phyloP scores from a whole-genome alignment of 2,888 invertebrate genomes.

The Herminia tarsipennalis region DNA sequence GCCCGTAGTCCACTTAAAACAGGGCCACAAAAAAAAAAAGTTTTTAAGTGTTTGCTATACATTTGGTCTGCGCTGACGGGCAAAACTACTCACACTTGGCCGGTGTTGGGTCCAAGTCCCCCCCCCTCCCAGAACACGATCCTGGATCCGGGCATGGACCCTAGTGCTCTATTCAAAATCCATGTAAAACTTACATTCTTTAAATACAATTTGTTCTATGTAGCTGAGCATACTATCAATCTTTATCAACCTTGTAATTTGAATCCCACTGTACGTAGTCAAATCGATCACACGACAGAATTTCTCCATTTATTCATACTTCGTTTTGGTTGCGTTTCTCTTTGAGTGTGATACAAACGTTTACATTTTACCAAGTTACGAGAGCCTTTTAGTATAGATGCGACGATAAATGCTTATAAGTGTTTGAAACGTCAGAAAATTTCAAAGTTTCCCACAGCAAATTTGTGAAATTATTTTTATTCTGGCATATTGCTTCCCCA shows the following conservation, averaged over 20 bases:
- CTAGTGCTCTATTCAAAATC: too few relatives aligned
- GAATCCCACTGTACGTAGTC: neutral
- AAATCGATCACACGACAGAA: constrained; percentile 5
- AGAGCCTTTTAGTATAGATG: neutral
- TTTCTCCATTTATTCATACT: constrained; percentile 2
- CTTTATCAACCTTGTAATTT: too few relatives aligned
- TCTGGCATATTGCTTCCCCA: too few relatives aligned
- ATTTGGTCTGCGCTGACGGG: too few relatives aligned
- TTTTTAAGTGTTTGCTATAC: too few relatives aligned
- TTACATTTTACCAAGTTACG: constrained; percentile 3
- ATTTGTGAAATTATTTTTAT: neutral
- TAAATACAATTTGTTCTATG: neutral
- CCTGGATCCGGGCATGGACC: too few relatives aligned
- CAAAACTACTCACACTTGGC: too few relatives aligned
- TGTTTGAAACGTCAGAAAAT: constrained; percentile 1
- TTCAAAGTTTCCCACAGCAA: neutral
- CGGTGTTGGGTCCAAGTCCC: too few relatives aligned
- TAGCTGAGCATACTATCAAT: too few relatives aligned
- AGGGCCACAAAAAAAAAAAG: too few relatives aligned
- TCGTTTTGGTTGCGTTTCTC: neutral
- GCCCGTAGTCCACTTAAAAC: too few relatives aligned
- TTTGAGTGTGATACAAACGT: constrained; percentile 5
- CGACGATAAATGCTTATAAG: constrained; percentile 1
- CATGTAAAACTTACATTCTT: neutral
- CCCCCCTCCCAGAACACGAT: too few relatives aligned